These are phyloP conservation scores for Phymatocera aterrima DNA, from an alignment of 2,888 invertebrate species.

Conservation along the genomic window DNA sequence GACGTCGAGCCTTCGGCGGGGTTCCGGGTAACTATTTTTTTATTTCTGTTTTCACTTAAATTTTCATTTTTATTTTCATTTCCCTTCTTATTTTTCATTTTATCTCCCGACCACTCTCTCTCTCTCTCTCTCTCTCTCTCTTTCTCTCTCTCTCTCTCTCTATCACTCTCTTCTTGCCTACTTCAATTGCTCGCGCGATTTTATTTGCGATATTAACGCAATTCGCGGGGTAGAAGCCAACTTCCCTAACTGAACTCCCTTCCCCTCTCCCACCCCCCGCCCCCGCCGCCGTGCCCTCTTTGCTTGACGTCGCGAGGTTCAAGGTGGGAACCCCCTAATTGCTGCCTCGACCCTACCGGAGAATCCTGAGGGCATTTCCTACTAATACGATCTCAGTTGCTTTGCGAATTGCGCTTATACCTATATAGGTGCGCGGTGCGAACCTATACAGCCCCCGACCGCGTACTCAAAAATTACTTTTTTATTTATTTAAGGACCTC, in stretches of 20 bases:
- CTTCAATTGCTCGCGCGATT: conserved; percentile 62
- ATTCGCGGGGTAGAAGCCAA: conserved; percentile 56
- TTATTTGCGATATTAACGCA: conserved; percentile 68
- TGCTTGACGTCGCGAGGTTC: conserved; percentile 34
- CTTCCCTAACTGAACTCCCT: conserved; percentile 19
- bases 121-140: neutral
- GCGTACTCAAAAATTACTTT: conserved; percentile 41
- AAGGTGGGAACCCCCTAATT: conserved; percentile 46
- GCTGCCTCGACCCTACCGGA: conserved; percentile 44
- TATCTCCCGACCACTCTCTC: neutral
- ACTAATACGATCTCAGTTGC: conserved; percentile 46
- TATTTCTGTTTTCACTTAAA: neutral
- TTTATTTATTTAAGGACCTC: conserved; percentile 43
- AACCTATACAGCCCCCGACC: conserved; percentile 8
- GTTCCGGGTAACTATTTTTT: conserved; percentile 33
- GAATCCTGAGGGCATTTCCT: conserved; percentile 44
- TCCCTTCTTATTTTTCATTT: conserved; percentile 30
- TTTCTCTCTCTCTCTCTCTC: conserved; percentile 42
- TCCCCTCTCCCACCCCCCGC: conserved; percentile 36
- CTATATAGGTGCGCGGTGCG: neutral
- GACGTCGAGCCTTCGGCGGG: conserved; percentile 38
- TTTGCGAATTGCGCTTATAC: conserved; percentile 38
- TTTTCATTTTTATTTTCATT: conserved; percentile 30
- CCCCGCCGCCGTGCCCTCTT: conserved; percentile 1
- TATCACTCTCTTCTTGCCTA: conserved; percentile 3